Base-by-base conservation (phyloP, 1,140 invertebrate species). In the Sinonovacula constricta region DNA sequence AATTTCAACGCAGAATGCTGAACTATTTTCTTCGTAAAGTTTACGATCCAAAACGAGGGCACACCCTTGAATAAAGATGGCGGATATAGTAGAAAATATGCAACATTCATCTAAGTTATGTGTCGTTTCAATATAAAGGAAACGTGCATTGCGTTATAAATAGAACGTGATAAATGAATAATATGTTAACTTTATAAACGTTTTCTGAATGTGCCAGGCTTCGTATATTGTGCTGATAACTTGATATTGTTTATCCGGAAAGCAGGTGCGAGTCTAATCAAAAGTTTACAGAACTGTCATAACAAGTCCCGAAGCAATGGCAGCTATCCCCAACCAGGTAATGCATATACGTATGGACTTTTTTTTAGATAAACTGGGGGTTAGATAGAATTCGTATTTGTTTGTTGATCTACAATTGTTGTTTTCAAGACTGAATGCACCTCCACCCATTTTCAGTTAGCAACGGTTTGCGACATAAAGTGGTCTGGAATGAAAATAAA, bases 41-140 rank as follows among this genome's bases (percentile, higher is more conserved):
- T 76, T 45, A 59, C 45, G 75, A 78, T 78, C 75, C 75, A 78
- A 78, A 78, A 69, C 75, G 75, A 78, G 75, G 75, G 75, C 75
- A 78, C 75, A 78, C 75, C 75, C 75, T 78, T 78, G 75, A 70
- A 63, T 78, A 65, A 78, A 69, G 67, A 78, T 78, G 75, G 75
- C 65, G 75, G 75, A 78, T 36, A 62, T 53, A 59, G 63, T 66
- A 33, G 59, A 67, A 54, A 36, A 57, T 76, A n/a, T 34, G 34
- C 28, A 18, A 60, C 39, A 57, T 15, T n/a, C 30, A 15, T 33
- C 49, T 56, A 51, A 56, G 36, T 1, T 2, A 31, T 36, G n/a
- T 63, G 12, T 1, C 34, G 5, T 7, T 24, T 18, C 22, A 63
- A 14, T n/a, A 39, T n/a, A 3, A 63, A 34, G 24, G 3, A 22